Base-by-base conservation (phyloP, 2,888 invertebrate species). In the Nephrotoma flavescens region DNA sequence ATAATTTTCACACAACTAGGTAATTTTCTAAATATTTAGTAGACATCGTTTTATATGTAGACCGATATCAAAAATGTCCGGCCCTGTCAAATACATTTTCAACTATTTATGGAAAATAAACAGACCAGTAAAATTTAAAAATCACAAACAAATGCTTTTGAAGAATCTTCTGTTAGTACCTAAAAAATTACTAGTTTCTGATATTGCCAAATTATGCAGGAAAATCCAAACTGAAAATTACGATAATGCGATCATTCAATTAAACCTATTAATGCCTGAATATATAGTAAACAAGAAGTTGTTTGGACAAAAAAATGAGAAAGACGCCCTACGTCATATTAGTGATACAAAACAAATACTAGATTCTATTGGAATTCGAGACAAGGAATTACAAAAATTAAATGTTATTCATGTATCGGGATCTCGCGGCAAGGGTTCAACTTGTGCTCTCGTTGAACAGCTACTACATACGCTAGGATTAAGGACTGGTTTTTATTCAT, bases 361-460 rank as follows among this genome's bases (percentile, higher is more conserved):
- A 86, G 88, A 89, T 86, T 93, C 95, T 87, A 94, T 93, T 47
- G 96, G 96, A 31, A 90, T 96, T 2, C 91, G 92, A 0, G 88
- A 95, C 19, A 92, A 94, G 0, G 94, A 94, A 88, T 90, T 98
- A 87, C 95, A 96, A 89, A 92, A 93, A 86, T 91, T 98, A 19
- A 95, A 97, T 86, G 94, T 98, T 83, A 97, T 99, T 89, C 99
- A 99, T 92, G 95, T 99, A 6, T 95, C 97, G 87, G 99, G 99
- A 9, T 99, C 99, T 0, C 99, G 99, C 92, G 99, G 99, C 86
- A 99, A 99, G 93, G 94, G 97, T 41, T 97, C 98, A 19, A 98
- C 98, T 0, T 98, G 98, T 90, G 98, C 98, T 0, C 95, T 97
- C 91, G 95, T 95, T 88, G 99, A 99, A 91, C 95, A 96, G 0